These are phyloP conservation scores for Selene dorsalis DNA, from an alignment of 2,797 vertebrate genomes.

Conservation along the genomic window DNA sequence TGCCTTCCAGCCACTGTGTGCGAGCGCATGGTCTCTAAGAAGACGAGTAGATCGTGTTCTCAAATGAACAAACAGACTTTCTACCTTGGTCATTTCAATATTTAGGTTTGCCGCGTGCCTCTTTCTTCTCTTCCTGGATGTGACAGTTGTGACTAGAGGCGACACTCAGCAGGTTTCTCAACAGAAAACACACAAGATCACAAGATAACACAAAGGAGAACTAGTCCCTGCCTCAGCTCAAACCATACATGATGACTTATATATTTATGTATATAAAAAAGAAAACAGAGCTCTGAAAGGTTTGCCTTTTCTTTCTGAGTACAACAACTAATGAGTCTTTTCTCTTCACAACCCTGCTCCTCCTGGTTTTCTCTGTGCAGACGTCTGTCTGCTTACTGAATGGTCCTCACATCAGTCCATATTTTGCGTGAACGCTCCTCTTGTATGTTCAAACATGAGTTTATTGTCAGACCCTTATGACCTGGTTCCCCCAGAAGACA, in stretches of 20 bases:
- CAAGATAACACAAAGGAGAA: constrained; percentile 59
- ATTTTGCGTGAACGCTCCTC: constrained; percentile 15
- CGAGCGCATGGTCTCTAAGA: constrained; percentile 1
- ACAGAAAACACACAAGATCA: constrained; percentile 61
- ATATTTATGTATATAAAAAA: neutral
- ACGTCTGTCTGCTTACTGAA: constrained; percentile 19
- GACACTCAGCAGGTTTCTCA: constrained; percentile 62
- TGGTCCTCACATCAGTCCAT: constrained; percentile 14
- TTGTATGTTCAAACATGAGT: constrained; percentile 11
- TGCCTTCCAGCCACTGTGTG: constrained; percentile 16
- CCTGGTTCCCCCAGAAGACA: constrained; percentile 14
- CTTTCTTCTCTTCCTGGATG: constrained; percentile 29
- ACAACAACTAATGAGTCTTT: constrained; percentile 12
- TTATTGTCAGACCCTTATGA: constrained; percentile 9
- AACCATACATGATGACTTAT: constrained; percentile 22
- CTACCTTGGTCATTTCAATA: constrained; percentile 35
- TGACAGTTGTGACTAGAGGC: constrained; percentile 72
- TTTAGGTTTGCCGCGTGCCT: constrained; percentile 31
- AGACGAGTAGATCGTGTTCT: constrained; percentile 18
- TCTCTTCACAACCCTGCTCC: constrained; percentile 20
- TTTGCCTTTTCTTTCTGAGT: constrained; percentile 49
- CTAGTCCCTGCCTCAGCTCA: constrained; percentile 29
- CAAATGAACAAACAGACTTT: constrained; percentile 48
- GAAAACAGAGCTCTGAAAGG: constrained; percentile 9
- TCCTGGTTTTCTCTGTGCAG: constrained; percentile 30